A percentile compares a stretch with the other conserved stretches of the same genome.
phyloP scores from a whole-genome alignment of 2,888 invertebrate genomes.

The Rhaphigaster nebulosa region DNA sequence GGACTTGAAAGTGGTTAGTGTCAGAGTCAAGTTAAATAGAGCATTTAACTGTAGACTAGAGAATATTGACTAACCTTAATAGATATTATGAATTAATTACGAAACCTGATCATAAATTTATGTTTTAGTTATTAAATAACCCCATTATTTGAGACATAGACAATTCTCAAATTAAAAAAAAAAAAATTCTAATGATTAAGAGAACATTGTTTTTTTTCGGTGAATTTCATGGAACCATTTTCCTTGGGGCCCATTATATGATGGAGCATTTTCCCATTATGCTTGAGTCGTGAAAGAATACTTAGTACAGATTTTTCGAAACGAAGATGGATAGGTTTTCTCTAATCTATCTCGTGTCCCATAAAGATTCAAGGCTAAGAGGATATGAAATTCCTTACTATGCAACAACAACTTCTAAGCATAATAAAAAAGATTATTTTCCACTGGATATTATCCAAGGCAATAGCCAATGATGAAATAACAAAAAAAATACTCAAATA shows the following conservation, averaged over 20 bases:
- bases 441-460: neutral
- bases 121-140: neutral
- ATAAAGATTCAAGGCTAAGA: neutral
- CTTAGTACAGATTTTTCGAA: neutral
- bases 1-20: neutral
- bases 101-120: too few species aligned
- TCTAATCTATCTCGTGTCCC: neutral
- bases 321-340: constrained; percentile 1
- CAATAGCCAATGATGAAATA: too few species aligned
- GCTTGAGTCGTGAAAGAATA: neutral
- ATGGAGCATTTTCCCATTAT: neutral
- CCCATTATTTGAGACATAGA: neutral
- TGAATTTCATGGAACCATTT: neutral
- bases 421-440: neutral
- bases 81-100: neutral
- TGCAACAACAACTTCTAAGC: neutral
- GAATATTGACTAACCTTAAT: neutral
- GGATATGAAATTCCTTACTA: neutral
- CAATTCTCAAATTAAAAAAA: neutral
- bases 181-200: neutral
- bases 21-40: constrained; percentile 7
- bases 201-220: neutral
- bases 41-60: neutral
- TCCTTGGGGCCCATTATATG: neutral
- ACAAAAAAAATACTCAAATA: too few species aligned